These are phyloP conservation scores for Melanotus villosus DNA, from an alignment of 2,888 invertebrate species.

Conservation along the genomic window DNA sequence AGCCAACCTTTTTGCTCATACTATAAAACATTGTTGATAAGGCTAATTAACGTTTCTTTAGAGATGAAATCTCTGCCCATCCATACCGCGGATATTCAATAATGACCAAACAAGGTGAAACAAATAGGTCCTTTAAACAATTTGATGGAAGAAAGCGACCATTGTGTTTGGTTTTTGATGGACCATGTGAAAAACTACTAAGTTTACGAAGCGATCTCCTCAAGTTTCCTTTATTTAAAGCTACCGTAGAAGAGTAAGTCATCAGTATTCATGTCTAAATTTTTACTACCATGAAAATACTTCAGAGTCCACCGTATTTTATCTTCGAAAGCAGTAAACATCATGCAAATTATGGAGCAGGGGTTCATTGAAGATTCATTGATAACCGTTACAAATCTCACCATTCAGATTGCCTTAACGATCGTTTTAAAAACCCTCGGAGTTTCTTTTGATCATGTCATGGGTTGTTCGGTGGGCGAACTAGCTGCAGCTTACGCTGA, in stretches of 20 bases:
- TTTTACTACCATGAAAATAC: too few relatives aligned
- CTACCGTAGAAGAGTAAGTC: conserved; percentile 75
- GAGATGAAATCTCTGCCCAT: conserved; percentile 14
- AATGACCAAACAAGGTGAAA: conserved; percentile 32
- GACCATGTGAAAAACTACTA: too few relatives aligned
- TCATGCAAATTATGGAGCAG: conserved; percentile 28
- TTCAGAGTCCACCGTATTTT: conserved; percentile 32
- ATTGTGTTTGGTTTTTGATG: conserved; percentile 21
- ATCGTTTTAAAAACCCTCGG: conserved; percentile 71
- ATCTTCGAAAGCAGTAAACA: conserved; percentile 25
- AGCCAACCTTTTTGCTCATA: too few relatives aligned
- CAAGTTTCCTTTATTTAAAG: conserved; percentile 80
- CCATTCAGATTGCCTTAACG: conserved; percentile 72
- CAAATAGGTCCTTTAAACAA: background rate
- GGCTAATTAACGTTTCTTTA: too few relatives aligned
- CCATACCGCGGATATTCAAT: conserved; percentile 32
- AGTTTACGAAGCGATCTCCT: too few relatives aligned
- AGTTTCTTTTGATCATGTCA: conserved; percentile 53
- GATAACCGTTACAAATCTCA: conserved; percentile 55
- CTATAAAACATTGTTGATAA: too few relatives aligned
- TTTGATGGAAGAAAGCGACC: conserved; percentile 17
- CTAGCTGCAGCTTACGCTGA: conserved; percentile 93
- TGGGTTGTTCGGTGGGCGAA: conserved; percentile 90
- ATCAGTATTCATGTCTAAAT: background rate
- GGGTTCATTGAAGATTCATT: background rate